Evolutionary conservation across 2,888 invertebrate species (phyloP).

Genomic region (Harpalus rufipes): DNA sequence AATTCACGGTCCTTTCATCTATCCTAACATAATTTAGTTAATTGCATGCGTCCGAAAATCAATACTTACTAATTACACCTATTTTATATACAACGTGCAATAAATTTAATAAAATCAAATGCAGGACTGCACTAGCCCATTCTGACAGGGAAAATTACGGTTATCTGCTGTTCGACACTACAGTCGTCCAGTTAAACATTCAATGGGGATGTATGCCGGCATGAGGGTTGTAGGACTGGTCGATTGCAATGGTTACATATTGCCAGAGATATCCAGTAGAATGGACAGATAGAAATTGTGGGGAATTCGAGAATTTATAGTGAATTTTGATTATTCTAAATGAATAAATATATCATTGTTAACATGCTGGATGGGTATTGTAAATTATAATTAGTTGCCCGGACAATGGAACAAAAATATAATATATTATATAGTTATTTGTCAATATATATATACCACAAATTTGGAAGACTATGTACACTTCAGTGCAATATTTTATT

Average conservation of each 20-base stretch:
- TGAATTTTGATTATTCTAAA: slow-evolving; percentile 3
- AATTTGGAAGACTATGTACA: too few species aligned
- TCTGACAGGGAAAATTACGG: slow-evolving; percentile 41
- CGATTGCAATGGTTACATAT: slow-evolving; percentile 46
- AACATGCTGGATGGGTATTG: background rate
- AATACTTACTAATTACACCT: slow-evolving; percentile 58
- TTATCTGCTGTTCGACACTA: slow-evolving; percentile 20
- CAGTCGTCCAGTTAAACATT: background rate
- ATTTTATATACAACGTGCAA: slow-evolving; percentile 63
- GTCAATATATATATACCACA: too few species aligned
- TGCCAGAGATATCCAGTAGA: slow-evolving; percentile 14
- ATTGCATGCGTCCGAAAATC: slow-evolving; percentile 56
- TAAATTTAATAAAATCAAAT: slow-evolving; percentile 64
- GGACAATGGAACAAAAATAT: background rate
- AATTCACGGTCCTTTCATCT: background rate
- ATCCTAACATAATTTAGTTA: slow-evolving; percentile 49
- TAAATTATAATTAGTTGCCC: background rate
- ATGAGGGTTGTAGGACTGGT: background rate
- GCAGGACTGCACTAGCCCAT: slow-evolving; percentile 19
- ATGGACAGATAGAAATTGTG: slow-evolving; percentile 33
- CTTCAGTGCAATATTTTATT: too few species aligned
- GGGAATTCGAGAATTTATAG: slow-evolving; percentile 6
- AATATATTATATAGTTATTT: background rate
- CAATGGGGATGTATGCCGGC: background rate
- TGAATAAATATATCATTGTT: slow-evolving; percentile 8